Evolutionary conservation across 2,888 invertebrate genomes (phyloP), one percentile per base, ranked within the genome.

Genomic region (Microchrysa polita): DNA sequence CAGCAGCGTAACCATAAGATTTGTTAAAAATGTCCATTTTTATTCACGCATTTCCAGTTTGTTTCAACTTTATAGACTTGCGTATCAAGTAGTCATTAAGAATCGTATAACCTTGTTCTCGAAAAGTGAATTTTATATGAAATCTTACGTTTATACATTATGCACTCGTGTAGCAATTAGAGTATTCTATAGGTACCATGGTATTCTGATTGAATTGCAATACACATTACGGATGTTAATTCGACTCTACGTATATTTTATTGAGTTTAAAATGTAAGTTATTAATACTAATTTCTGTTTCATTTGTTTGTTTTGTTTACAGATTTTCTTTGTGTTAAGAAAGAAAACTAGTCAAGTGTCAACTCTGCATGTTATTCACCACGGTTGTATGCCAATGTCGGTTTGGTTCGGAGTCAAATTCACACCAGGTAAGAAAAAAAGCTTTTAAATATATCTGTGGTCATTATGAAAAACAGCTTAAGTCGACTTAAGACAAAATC

Each of bases 371-470:
- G 96, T 97, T 73, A 96, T 97, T 82, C 97, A 97, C 86, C 97
- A 97, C 85, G 96, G 96, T 78, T 93, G 95, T 81, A 97, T 97
- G 97, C 97, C 97, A 52, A 92, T 96, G 92, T 95, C 95, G 5
- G 96, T 97, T 76, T 97, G 97, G 97, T 95, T 96, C 84, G 97
- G 97, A 69, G 96, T 97, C 72, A 96, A 96, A 87, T 97, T 96
- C 87, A 96, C 95, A 27, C 96, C 96, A 82, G 94, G 93, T 92
- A 85, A 84, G 86, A 79, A 74, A 57, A 34, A 5, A 7, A 7
- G 7, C 27, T 34, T 34, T 34, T 67, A n/a, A n/a, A n/a, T n/a
- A n/a, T n/a, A n/a, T n/a, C n/a, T n/a, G n/a, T n/a, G n/a, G n/a
- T n/a, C n/a, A n/a, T n/a, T n/a, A n/a, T n/a, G n/a, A n/a, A n/a